Base-by-base conservation (phyloP, 2,113 vertebrate genomes). In the Erinaceus europaeus region DNA sequence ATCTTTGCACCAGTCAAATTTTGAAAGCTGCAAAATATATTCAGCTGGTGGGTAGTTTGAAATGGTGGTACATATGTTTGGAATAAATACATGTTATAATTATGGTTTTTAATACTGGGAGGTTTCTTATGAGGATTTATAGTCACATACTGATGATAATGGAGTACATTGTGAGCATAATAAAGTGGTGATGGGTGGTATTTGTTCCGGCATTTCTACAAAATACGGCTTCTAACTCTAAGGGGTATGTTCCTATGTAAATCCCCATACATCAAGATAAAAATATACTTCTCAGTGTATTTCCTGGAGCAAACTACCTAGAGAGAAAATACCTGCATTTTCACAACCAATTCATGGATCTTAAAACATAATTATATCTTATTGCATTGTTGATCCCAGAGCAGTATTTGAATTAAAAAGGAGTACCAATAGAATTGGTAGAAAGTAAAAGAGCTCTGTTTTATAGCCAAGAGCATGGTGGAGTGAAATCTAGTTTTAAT, bases 331-430 rank as follows among this genome's bases (percentile, higher is more conserved):
- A 95, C 93, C 90, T 92, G 94, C 93, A 92, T 96, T 93, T 96
- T 95, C 94, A 94, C 94, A 93, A 95, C 91, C 93, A 91, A 89
- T 95, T 96, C 94, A 91, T 92, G 89, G 93, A 95, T 95, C 95
- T 95, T 95, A 94, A 96, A 96, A 96, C 94, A 96, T 96, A 96
- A 96, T 96, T 96, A 96, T 93, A 91, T 95, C 95, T 96, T 96
- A 96, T 95, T 96, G 95, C 95, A 91, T 95, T 96, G 95, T 94
- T 96, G 95, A 96, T 96, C 95, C 95, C 95, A 94, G 91, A 96
- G 93, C 95, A 95, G 95, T 94, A 90, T 96, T 96, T 95, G 95
- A 96, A 96, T 96, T 95, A 96, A 95, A 95, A 95, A 96, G 86
- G 91, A 94, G 91, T 88, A 68, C 92, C 95, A 91, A 88, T 94